Conservation (phyloP, 2,888 invertebrate genomes). For the Idaea biselata region DNA sequence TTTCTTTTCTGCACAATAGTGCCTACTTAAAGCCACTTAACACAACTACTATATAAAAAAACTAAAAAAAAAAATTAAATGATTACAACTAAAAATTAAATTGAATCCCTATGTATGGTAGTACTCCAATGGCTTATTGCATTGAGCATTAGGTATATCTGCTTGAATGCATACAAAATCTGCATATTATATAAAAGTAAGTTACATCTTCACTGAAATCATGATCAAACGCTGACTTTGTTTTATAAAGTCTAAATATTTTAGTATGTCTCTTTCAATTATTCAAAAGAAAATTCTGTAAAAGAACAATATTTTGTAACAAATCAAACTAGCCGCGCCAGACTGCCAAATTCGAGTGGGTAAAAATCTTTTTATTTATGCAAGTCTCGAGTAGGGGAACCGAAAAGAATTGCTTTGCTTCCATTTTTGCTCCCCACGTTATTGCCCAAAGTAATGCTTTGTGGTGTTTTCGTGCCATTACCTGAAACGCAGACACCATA, state of each 20-base stretch:
- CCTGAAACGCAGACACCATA: slow-evolving; percentile 73
- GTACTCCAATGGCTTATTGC: too few relatives aligned
- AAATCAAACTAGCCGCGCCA: neutral
- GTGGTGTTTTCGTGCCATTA: slow-evolving; percentile 78
- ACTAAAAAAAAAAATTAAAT: too few relatives aligned
- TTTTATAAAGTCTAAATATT: too few relatives aligned
- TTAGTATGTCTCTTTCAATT: slow-evolving; percentile 13
- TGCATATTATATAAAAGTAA: too few relatives aligned
- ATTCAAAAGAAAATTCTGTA: neutral
- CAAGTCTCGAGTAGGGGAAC: slow-evolving; percentile 44
- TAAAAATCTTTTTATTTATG: slow-evolving; percentile 51
- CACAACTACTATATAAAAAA: too few relatives aligned
- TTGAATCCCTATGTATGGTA: too few relatives aligned
- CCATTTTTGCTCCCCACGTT: slow-evolving; percentile 61
- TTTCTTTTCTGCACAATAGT: too few relatives aligned
- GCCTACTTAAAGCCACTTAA: too few relatives aligned
- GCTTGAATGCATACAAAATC: too few relatives aligned
- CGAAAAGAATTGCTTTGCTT: slow-evolving; percentile 53
- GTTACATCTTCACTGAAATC: neutral
- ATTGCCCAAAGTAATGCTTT: slow-evolving; percentile 57
- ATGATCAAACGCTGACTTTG: slow-evolving; percentile 4
- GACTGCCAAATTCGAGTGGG: neutral
- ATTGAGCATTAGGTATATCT: too few relatives aligned
- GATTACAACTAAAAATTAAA: too few relatives aligned
- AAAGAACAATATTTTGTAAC: neutral